Percentiles rank a stretch among this genome's conserved stretches.
phyloP scores from a whole-genome alignment of 2,797 vertebrate species.

The Novumbra hubbsi region DNA sequence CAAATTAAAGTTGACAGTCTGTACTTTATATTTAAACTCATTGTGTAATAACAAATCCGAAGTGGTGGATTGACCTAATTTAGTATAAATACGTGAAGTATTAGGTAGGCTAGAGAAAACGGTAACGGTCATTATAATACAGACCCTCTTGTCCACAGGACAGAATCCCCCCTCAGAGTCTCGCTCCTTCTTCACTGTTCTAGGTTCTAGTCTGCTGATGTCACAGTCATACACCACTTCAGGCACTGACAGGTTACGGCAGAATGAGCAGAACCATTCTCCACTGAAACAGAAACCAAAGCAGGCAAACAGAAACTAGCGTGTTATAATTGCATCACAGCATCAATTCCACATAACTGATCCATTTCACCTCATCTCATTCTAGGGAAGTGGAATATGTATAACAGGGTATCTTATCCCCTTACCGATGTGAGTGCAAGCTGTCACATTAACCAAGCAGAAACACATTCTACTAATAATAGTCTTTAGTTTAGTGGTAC shows the following conservation, averaged over 20 bases:
- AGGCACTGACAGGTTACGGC: slow-evolving; percentile 81
- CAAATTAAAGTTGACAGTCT: too few species aligned
- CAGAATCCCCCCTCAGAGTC: slow-evolving; percentile 56
- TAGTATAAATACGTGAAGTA: background rate
- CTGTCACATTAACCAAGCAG: background rate
- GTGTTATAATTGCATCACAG: background rate
- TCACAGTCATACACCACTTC: slow-evolving; percentile 89
- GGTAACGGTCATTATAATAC: background rate
- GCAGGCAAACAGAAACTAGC: background rate
- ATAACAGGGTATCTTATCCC: background rate
- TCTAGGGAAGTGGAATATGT: background rate
- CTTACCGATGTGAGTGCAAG: slow-evolving; percentile 12
- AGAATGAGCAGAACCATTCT: slow-evolving; percentile 95
- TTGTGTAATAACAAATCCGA: too few species aligned
- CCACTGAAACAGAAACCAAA: slow-evolving; percentile 70
- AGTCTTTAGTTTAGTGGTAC: background rate
- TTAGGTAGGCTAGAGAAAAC: background rate
- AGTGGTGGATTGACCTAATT: too few species aligned
- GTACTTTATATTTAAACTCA: too few species aligned
- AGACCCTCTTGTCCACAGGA: slow-evolving; percentile 81
- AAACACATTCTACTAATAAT: background rate
- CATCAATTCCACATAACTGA: slow-evolving; percentile 15
- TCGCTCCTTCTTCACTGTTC: slow-evolving; percentile 49
- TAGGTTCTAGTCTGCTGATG: slow-evolving; percentile 61
- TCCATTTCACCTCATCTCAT: background rate